Evolutionary conservation across 2,888 invertebrate genomes (phyloP).

Genomic region (Danaus chrysippus): DNA sequence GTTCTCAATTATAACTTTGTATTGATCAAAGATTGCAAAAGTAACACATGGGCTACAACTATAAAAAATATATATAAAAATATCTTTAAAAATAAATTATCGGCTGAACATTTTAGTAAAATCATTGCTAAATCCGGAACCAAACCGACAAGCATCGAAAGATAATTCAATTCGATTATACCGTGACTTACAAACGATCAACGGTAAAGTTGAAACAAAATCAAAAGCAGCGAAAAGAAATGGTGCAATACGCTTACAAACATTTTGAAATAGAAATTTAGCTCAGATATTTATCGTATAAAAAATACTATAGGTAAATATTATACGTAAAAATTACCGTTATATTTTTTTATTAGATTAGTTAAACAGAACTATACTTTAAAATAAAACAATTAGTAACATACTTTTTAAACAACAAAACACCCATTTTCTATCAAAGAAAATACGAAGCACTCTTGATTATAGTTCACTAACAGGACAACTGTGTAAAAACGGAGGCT

Average conservation of each 20-base stretch:
- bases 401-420: conserved; percentile 58
- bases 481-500: conserved; percentile 52
- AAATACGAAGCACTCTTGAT: conserved; percentile 35
- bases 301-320: not conserved
- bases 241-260: not conserved
- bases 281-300: too few relatives aligned
- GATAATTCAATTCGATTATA: not conserved
- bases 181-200: too few relatives aligned
- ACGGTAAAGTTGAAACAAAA: too few relatives aligned
- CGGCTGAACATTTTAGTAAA: conserved; percentile 26
- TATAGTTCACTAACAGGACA: conserved; percentile 39
- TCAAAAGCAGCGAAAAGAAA: not conserved
- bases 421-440: conserved; percentile 47
- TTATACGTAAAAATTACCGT: not conserved
- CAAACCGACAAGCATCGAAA: not conserved
- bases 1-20: too few relatives aligned
- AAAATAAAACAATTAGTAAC: conserved; percentile 28
- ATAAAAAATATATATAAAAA: too few relatives aligned
- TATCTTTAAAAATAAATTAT: too few relatives aligned
- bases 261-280: too few relatives aligned
- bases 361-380: too few relatives aligned
- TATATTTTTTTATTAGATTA: too few relatives aligned
- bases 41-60: too few relatives aligned
- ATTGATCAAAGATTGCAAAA: too few relatives aligned
- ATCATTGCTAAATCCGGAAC: not conserved